Evolutionary conservation across 2,888 invertebrate species (phyloP), one percentile per base, ranked within the genome.

Genomic region (Azorinus chamasolen): DNA sequence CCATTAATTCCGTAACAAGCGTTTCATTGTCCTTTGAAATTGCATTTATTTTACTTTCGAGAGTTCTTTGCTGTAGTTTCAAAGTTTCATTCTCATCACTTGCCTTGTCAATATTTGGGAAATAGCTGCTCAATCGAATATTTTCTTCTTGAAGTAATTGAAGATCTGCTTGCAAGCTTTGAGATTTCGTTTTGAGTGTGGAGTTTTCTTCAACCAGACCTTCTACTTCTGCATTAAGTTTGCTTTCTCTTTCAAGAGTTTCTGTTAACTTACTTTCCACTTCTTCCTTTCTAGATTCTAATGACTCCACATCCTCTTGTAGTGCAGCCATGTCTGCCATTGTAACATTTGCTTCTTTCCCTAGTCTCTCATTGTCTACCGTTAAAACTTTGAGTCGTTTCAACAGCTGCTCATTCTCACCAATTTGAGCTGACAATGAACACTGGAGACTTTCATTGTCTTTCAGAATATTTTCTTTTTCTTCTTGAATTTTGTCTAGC

Each of bases 1-100:
- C 71, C 22, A 78, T 64, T 39, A 81, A 45, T 39, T 79, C 77
- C 27, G 32, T 14, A 8, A 71, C 55, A 32, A 82, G 75, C 18
- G 72, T 72, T 45, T 84, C 84, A 75, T 83, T 84, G 55, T 84
- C 78, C 14, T 66, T 61, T 16, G 73, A 69, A 24, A 83, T 37
- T 62, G 81, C 80, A 45, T 79, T 59, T 25, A 75, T 62, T 41
- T 76, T 83, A 25, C 63, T 54, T 50, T 83, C 71, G 8, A 81
- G 62, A 57, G 72, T 77, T 25, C 64, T 57, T 37, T 77, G 65
- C 53, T 78, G 76, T 54, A 83, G 54, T 45, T 53, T 75, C n/a
- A 75, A 14, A 25, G 45, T 53, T n/a, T 48, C 18, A 46, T 61
- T 65, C 37, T 77, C 73, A 41, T 66, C 74, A 53, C 24, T 53